Conservation (phyloP, 1,140 invertebrate genomes). For the Goniozus legneri region DNA sequence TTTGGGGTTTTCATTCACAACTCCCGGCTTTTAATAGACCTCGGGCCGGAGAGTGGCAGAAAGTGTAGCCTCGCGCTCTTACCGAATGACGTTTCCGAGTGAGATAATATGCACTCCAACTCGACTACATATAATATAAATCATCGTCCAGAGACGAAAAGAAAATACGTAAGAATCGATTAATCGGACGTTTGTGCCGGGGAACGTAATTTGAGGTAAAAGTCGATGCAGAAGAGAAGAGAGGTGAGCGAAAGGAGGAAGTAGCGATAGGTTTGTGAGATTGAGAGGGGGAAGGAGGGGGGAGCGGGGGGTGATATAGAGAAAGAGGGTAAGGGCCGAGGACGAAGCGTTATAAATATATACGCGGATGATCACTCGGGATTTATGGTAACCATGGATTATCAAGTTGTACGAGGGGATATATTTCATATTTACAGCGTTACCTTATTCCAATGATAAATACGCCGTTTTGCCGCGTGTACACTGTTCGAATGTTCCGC, state of each 20-base stretch:
- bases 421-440: conserved; percentile 55
- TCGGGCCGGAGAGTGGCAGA: conserved; percentile 30
- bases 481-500: conserved; percentile 31
- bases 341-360: conserved; percentile 52
- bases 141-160: too few relatives aligned
- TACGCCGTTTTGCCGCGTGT: conserved; percentile 43
- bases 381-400: conserved; percentile 57
- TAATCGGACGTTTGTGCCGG: too few relatives aligned
- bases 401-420: conserved; percentile 55
- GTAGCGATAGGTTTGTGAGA: background rate
- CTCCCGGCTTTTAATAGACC: conserved; percentile 52
- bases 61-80: conserved; percentile 11
- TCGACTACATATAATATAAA: too few relatives aligned
- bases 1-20: conserved; percentile 54
- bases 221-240: conserved; percentile 14
- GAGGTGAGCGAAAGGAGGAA: conserved; percentile 3
- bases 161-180: too few relatives aligned
- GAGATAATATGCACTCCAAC: too few relatives aligned
- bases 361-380: conserved; percentile 54
- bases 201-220: too few relatives aligned
- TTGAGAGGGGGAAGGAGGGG: too few relatives aligned
- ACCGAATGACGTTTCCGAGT: too few relatives aligned
- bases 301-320: conserved; percentile 4
- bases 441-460: conserved; percentile 51
- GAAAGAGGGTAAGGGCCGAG: conserved; percentile 29